Base-by-base conservation (phyloP, 2,888 invertebrate species). In the Dolichomitus sp. region DNA sequence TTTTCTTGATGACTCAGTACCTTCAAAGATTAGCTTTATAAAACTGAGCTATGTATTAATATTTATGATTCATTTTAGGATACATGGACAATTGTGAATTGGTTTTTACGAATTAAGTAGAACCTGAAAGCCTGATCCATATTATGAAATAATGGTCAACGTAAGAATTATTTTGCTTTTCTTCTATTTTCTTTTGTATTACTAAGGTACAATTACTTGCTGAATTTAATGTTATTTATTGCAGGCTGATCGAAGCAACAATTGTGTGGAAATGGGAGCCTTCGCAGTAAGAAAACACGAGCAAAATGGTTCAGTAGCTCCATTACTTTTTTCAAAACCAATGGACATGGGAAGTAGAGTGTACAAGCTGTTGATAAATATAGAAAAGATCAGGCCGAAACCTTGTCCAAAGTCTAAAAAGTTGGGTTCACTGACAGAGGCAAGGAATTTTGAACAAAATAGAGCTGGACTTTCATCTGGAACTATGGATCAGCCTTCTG, bases 331-430 rank as follows among this genome's bases (percentile, higher is more conserved):
- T 45, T 19, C 75, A 0, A 76, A 70, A 52, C 66, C 52, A n/a
- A n/a, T 54, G 4, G 74, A 79, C 4, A 42, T 61, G 12, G 75
- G 74, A 54, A 81, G 57, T 27, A 87, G 84, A 11, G 73, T 85
- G 1, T 92, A 91, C 80, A 88, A 91, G 17, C 80, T 93, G 42
- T 88, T 88, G 4, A 91, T 93, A 85, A 89, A 90, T 19, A 91
- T 93, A 17, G 92, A 92, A 50, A 93, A 92, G 83, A 86, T 92
- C 40, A 81, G 87, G 30, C 78, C 88, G 2, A 88, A 87, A 57
- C 90, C 91, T 2, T 88, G 88, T 30, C 90, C 91, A 42, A 90
- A 84, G 19, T 91, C 90, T 5, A 83, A 86, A 59, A 89, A 89
- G 69, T 50, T 65, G 5, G 69, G 30, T 2, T 73, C 19, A 3